Evolutionary conservation across 2,113 vertebrate genomes (phyloP), one percentile per base, ranked within the genome.

Genomic region (Balaeniceps rex): DNA sequence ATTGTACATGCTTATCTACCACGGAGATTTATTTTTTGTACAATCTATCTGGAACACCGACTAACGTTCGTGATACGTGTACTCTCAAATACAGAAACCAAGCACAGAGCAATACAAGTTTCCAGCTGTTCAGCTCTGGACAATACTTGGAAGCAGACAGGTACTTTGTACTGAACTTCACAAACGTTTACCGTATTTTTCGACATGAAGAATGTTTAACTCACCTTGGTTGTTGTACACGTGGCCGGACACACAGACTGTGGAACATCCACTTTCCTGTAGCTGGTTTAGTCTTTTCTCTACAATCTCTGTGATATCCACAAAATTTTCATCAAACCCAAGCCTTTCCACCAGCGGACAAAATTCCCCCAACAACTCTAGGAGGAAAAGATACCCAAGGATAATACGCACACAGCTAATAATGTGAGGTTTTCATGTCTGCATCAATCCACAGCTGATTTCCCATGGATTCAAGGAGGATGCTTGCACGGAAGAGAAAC

Each of bases 301-400:
- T 24, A 99, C 98, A 25, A 98, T 84, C 82, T 99, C 98, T 36
- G 99, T 99, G 91, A 99, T 10, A 51, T 99, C 99, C 96, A 99
- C 86, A 93, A 99, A 99, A 97, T 99, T 99, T 97, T 99, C 99
- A 90, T 99, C 99, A 92, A 99, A 98, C 44, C 99, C 99, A 38
- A 99, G 98, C 79, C 99, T 98, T 92, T 99, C 99, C n/a, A 99
- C 99, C 63, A 98, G 77, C 2, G 98, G 98, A 96, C 97, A 98
- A 95, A 98, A 99, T 38, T 98, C 98, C 96, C 98, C 98, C 97
- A 99, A 91, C 83, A 99, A 79, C 44, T 98, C 99, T 99, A 96
- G 54, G 93, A 69, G 91, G 80, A 77, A 65, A 57, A 76, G 38
- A 52, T 2, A 74, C 7, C 14, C 40, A 44, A 44, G 10, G 69